These are phyloP conservation scores for Aphis gossypii DNA, from an alignment of 1,140 invertebrate genomes.

Conservation along the genomic window DNA sequence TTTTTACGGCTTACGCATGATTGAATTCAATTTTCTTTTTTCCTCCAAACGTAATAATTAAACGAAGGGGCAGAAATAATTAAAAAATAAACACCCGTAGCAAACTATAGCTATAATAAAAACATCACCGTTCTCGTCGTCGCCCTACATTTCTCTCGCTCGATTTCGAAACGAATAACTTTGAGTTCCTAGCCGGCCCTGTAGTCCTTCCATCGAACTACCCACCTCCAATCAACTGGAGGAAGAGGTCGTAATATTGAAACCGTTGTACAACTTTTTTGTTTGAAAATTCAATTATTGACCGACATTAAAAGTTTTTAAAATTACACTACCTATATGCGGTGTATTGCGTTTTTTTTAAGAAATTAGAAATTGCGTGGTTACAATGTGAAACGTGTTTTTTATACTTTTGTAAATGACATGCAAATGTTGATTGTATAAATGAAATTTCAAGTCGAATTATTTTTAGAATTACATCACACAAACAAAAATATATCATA, in stretches of 20 bases:
- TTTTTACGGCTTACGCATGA: background rate
- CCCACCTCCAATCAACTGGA: background rate
- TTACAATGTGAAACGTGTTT: background rate
- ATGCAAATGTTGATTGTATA: background rate
- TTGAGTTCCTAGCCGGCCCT: background rate
- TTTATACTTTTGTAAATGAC: background rate
- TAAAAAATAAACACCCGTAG: conserved; percentile 9
- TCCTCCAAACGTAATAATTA: background rate
- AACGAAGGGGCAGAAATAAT: background rate
- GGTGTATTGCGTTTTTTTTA: background rate
- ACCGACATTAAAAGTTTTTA: background rate
- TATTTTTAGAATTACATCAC: background rate
- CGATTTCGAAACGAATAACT: conserved; percentile 24
- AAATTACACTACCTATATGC: background rate
- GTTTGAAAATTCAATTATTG: conserved; percentile 32
- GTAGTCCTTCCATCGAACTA: background rate
- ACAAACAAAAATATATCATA: background rate
- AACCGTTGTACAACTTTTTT: background rate
- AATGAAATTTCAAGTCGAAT: background rate
- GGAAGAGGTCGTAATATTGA: background rate
- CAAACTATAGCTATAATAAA: background rate
- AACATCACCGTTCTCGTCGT: background rate
- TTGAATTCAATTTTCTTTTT: conserved; percentile 36
- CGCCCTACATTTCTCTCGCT: background rate
- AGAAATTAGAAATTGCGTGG: background rate